Conservation (phyloP, 1,140 invertebrate species). For the Zelostemma sp. region DNA sequence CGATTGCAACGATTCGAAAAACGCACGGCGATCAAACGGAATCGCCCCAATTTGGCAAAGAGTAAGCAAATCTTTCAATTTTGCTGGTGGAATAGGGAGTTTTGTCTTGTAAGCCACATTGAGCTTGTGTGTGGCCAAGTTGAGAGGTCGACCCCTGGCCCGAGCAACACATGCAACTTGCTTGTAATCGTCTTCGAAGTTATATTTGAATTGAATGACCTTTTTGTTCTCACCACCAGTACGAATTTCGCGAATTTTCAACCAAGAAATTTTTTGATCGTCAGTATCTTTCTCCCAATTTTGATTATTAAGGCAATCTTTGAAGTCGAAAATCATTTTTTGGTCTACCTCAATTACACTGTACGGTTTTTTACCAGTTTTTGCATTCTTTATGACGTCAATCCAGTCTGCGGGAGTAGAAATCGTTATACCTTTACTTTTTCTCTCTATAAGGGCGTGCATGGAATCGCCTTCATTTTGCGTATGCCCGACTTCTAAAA, state of each 20-base stretch:
- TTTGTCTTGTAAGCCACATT: conserved; percentile 1
- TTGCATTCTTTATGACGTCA: conserved; percentile 47
- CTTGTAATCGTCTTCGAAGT: conserved; percentile 2
- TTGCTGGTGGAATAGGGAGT: conserved; percentile 7
- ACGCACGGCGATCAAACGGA: conserved; percentile 14
- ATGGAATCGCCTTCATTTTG: conserved; percentile 59
- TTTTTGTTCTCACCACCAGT: not conserved
- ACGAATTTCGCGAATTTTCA: conserved; percentile 33
- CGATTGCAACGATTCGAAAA: conserved; percentile 12
- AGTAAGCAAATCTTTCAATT: conserved; percentile 19
- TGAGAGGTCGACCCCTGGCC: conserved; percentile 14
- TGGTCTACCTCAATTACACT: conserved; percentile 36
- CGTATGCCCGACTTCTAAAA: conserved; percentile 58
- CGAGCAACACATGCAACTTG: conserved; percentile 5
- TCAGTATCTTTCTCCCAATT: conserved; percentile 36
- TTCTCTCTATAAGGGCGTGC: conserved; percentile 59
- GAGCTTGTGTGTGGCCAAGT: conserved; percentile 4
- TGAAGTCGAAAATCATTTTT: conserved; percentile 47
- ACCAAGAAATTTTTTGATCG: conserved; percentile 24
- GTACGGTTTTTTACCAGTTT: conserved; percentile 49
- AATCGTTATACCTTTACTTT: conserved; percentile 54
- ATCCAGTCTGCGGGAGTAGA: conserved; percentile 54
- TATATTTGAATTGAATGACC: conserved; percentile 16
- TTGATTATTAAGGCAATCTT: conserved; percentile 23
- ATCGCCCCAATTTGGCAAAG: conserved; percentile 16